phyloP scores from a whole-genome alignment of 2,888 invertebrate genomes.

The Amphipyra berbera region DNA sequence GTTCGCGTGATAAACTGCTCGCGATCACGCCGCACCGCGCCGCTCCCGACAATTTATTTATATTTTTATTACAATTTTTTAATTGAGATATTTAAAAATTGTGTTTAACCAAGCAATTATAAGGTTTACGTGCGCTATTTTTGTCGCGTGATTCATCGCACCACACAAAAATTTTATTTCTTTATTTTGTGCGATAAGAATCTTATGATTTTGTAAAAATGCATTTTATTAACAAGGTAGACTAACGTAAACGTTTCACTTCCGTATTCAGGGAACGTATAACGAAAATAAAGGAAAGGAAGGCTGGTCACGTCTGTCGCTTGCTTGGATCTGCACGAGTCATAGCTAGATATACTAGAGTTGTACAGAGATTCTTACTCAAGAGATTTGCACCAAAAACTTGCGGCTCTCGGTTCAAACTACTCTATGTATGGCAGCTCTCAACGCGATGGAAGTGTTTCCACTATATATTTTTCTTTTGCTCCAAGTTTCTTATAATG shows the following conservation, averaged over 20 bases:
- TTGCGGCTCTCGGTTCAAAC: slow-evolving; percentile 53
- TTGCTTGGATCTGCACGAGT: slow-evolving; percentile 44
- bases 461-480: slow-evolving; percentile 60
- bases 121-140: slow-evolving; percentile 28
- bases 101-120: slow-evolving; percentile 42
- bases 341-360: slow-evolving; percentile 37
- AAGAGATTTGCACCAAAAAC: slow-evolving; percentile 67
- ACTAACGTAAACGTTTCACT: slow-evolving; percentile 47
- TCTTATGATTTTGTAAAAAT: slow-evolving; percentile 44
- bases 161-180: slow-evolving; percentile 23
- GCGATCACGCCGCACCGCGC: slow-evolving; percentile 20
- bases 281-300: slow-evolving; percentile 46
- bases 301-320: slow-evolving; percentile 59
- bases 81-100: slow-evolving; percentile 52
- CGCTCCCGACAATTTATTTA: slow-evolving; percentile 44
- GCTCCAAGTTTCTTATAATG: slow-evolving; percentile 64
- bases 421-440: slow-evolving; percentile 50
- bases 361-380: slow-evolving; percentile 56
- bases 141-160: slow-evolving; percentile 44
- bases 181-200: slow-evolving; percentile 46
- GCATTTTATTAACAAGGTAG: slow-evolving; percentile 52
- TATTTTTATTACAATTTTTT: slow-evolving; percentile 47
- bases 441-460: slow-evolving; percentile 48
- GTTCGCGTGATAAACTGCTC: slow-evolving; percentile 41
- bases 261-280: slow-evolving; percentile 51